Evolutionary conservation across 53 echinoderm and acorn worm genomes (phyloP), one percentile per base, ranked within the genome.

Genomic region (Holothuria scabra): DNA sequence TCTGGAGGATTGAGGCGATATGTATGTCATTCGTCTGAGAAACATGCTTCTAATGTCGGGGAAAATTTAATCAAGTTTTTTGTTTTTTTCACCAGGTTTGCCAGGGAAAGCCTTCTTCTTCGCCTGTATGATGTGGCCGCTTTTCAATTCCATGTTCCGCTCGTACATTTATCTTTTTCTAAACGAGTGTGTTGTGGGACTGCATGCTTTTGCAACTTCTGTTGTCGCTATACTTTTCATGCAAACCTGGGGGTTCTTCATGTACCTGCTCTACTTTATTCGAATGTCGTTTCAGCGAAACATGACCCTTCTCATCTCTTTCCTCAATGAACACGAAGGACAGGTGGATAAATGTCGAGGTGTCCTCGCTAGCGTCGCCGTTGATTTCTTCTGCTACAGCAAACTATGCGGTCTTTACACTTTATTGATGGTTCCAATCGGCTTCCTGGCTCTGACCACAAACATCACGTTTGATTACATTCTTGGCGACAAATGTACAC

Each of bases 201-300:
- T 30, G 19, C 72, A 72, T 48, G 44, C 11, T 44, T 23, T 72
- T 6, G 20, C 26, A 12, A 72, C 72, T 9, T 10, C 49, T 0
- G 8, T 72, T 19, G 7, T 41, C 9, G 72, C 37, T 25, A 44
- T 72, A 11, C 34, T 72, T 21, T 25, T 72, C 25, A n/a, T 72
- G 41, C 20, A 72, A 38, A 44, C 21, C 5, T 72, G 72, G 72
- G 72, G 72, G 5, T 44, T 72, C 12, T 72, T 72, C 25, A 25
- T 72, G 37, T 72, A 72, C 72, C 1, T 44, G 12, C 34, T 72
- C 44, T 72, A 72, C 26, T 21, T 72, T 5, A 21, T 72, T 3
- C 23, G 72, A 23, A 38, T 72, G 13, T 72, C 72, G 4, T 72
- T 72, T 22, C 72, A 72, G 72, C 44, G 72, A 21, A 35, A 72